Evolutionary conservation across 1,140 invertebrate genomes (phyloP).

Genomic region (Musca domestica): DNA sequence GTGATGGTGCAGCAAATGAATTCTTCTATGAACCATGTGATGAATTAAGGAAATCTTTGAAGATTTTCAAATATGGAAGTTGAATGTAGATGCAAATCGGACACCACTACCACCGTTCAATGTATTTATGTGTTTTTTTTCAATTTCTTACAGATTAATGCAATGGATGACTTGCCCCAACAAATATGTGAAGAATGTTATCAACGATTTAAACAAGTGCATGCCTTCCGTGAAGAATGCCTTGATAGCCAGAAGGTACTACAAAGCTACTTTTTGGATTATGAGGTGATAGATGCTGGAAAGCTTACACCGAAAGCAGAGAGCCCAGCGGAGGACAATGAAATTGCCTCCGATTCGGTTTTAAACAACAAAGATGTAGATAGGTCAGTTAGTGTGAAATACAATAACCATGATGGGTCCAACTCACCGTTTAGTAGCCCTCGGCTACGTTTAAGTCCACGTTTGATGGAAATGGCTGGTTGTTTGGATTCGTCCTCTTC

Average conservation of each 20-base stretch:
- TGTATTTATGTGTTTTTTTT: background rate
- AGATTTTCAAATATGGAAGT: constrained; percentile 24
- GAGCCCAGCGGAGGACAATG: background rate
- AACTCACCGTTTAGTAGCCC: background rate
- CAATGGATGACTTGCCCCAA: constrained; percentile 27
- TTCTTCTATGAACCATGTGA: background rate
- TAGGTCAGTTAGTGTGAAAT: background rate
- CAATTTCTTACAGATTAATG: constrained; percentile 21
- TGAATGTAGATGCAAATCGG: constrained; percentile 17
- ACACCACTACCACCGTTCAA: background rate
- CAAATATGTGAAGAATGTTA: constrained; percentile 27
- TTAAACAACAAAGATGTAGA: constrained; percentile 1
- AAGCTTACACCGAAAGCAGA: constrained; percentile 7
- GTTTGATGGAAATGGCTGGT: background rate
- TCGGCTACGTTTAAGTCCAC: constrained; percentile 11
- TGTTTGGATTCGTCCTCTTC: constrained; percentile 22
- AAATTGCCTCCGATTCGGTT: constrained; percentile 1
- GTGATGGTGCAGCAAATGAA: background rate
- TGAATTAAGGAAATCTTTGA: constrained; percentile 24
- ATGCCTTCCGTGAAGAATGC: constrained; percentile 24
- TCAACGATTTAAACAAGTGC: constrained; percentile 18
- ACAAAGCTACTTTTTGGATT: constrained; percentile 24
- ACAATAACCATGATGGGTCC: background rate
- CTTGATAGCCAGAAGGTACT: constrained; percentile 24
- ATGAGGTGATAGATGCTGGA: constrained; percentile 18